Percentiles rank a stretch among this genome's conserved stretches.
These are phyloP conservation scores for Alviniconcha strummeri DNA, from an alignment of 2,888 invertebrate genomes.

Conservation along the genomic window DNA sequence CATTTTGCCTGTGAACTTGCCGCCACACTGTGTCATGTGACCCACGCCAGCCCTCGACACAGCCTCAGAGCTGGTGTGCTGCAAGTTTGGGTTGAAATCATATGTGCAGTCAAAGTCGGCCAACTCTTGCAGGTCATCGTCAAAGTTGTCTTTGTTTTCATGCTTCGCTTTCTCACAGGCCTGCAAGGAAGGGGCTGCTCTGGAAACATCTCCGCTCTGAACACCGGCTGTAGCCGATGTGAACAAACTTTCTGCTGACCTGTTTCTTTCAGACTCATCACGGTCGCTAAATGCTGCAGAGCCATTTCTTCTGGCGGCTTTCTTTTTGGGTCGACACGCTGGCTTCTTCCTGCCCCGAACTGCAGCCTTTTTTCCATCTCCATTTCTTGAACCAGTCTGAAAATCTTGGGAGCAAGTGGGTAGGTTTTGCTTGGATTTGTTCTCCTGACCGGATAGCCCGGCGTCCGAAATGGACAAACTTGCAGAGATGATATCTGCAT, in stretches of 20 bases:
- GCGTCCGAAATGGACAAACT: neutral
- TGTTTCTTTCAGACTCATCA: neutral
- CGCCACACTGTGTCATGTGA: conserved; percentile 27
- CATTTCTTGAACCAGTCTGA: neutral
- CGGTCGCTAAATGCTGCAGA: neutral
- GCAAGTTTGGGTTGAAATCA: conserved; percentile 25
- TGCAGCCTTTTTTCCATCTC: neutral
- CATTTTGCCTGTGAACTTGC: conserved; percentile 11
- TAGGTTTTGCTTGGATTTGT: neutral
- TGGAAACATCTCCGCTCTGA: neutral
- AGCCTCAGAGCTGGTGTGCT: neutral
- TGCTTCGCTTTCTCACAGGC: neutral
- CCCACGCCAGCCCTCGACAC: conserved; percentile 19
- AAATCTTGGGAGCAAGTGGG: conserved; percentile 10
- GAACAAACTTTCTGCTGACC: neutral
- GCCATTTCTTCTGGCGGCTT: neutral
- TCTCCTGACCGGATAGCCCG: neutral
- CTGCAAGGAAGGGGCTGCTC: neutral
- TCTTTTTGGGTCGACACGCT: neutral
- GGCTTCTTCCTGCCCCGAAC: neutral
- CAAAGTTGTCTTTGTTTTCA: conserved; percentile 28
- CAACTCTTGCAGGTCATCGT: conserved; percentile 32
- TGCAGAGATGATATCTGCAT: conserved; percentile 13
- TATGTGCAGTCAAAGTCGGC: conserved; percentile 30
- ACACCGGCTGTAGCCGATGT: neutral